Evolutionary conservation across 2,797 vertebrate genomes (phyloP).

Genomic region (Pampus argenteus): DNA sequence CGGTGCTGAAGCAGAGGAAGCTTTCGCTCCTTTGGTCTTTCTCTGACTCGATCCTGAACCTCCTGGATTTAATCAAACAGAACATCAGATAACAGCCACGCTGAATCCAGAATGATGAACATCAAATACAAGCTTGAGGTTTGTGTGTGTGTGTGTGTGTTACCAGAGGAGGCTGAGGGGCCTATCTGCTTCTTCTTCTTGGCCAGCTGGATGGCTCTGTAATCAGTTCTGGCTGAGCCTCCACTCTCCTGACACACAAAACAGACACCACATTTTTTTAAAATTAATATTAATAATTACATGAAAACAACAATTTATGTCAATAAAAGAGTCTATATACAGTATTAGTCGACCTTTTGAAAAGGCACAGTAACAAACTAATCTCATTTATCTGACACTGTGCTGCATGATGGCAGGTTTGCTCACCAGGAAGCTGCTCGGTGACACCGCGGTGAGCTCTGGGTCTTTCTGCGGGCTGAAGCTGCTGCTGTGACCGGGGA

Average conservation of each 20-base stretch:
- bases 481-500: conserved; percentile 84
- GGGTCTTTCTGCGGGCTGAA: conserved; percentile 89
- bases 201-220: conserved; percentile 95
- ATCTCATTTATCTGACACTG: not conserved
- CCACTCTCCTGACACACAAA: conserved; percentile 87
- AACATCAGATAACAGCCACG: not conserved
- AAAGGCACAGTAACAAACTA: too few relatives aligned
- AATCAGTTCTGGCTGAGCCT: conserved; percentile 96
- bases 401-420: not conserved
- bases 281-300: too few relatives aligned
- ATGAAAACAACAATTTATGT: too few relatives aligned
- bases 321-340: too few relatives aligned
- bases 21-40: conserved; percentile 85
- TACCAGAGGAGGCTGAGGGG: conserved; percentile 73
- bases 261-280: too few relatives aligned
- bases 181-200: conserved; percentile 94
- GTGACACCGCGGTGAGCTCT: conserved; percentile 84
- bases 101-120: not conserved
- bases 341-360: too few relatives aligned
- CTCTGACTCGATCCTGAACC: conserved; percentile 82
- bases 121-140: not conserved
- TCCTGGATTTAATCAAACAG: conserved; percentile 66
- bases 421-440: conserved; percentile 91
- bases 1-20: conserved; percentile 58
- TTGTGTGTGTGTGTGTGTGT: not conserved